These are phyloP conservation scores for Dendrocincla tyrannina DNA, from an alignment of 2,797 vertebrate species.

Conservation along the genomic window DNA sequence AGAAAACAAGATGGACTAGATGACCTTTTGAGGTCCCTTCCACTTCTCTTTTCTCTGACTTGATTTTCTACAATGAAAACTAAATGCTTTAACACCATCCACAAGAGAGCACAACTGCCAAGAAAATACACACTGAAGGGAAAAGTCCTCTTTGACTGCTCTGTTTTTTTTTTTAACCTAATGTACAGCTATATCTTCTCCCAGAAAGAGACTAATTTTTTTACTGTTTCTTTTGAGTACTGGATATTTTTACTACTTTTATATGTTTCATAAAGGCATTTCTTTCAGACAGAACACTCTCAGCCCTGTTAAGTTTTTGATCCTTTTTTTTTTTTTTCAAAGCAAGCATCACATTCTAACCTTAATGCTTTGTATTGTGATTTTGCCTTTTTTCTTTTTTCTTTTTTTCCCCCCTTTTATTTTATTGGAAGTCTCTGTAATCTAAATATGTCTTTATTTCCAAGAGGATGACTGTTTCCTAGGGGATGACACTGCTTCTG, in stretches of 20 bases:
- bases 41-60: constrained; percentile 19
- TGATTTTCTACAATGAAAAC: background rate
- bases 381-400: background rate
- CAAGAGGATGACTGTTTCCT: constrained; percentile 59
- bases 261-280: constrained; percentile 17
- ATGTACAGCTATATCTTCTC: constrained; percentile 3
- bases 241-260: constrained; percentile 64
- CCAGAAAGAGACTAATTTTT: constrained; percentile 46
- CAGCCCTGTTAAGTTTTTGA: constrained; percentile 41
- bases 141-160: constrained; percentile 23
- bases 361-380: constrained; percentile 40
- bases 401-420: background rate
- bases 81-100: background rate
- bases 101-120: constrained; percentile 5
- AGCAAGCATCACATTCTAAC: constrained; percentile 52
- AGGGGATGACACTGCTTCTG: constrained; percentile 59
- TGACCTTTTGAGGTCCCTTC: background rate
- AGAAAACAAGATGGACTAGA: background rate
- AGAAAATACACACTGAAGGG: constrained; percentile 9
- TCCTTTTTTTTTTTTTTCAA: constrained; percentile 29
- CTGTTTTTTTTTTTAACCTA: background rate
- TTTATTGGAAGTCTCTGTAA: constrained; percentile 18
- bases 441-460: constrained; percentile 66
- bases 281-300: constrained; percentile 49
- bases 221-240: constrained; percentile 30